Percentiles rank a stretch among this genome's conserved stretches.
These are phyloP conservation scores for Sebastes kiyomatsui DNA, from an alignment of 2,797 vertebrate species.

Conservation along the genomic window DNA sequence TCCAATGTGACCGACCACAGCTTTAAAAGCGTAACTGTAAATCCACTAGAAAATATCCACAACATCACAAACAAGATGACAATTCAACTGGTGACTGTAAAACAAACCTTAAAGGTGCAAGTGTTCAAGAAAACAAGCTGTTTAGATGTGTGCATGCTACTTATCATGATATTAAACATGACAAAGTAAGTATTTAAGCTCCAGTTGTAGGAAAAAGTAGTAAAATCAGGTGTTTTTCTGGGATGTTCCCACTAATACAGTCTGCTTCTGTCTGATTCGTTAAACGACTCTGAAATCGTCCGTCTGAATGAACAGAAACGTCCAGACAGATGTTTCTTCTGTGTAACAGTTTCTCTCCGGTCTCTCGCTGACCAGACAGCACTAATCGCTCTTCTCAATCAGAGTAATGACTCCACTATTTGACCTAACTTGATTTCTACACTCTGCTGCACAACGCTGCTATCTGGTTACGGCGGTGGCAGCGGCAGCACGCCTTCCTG, in stretches of 20 bases:
- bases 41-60: too few relatives aligned
- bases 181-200: neutral
- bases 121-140: too few relatives aligned
- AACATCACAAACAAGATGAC: too few relatives aligned
- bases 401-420: constrained; percentile 56
- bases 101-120: too few relatives aligned
- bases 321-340: constrained; percentile 18
- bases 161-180: neutral
- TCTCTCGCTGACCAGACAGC: constrained; percentile 34
- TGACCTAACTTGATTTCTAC: constrained; percentile 43
- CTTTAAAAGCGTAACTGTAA: too few relatives aligned
- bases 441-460: neutral
- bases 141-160: neutral
- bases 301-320: neutral
- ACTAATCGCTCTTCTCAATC: constrained; percentile 61
- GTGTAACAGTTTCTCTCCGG: neutral
- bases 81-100: too few relatives aligned
- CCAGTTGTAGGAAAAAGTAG: neutral
- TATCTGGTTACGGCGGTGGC: constrained; percentile 53
- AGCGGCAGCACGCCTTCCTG: constrained; percentile 33
- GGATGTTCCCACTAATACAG: neutral
- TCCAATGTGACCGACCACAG: too few relatives aligned
- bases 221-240: neutral
- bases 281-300: neutral
- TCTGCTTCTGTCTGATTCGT: neutral